Base-by-base conservation (phyloP, 2,797 vertebrate species). In the Alauda arvensis region DNA sequence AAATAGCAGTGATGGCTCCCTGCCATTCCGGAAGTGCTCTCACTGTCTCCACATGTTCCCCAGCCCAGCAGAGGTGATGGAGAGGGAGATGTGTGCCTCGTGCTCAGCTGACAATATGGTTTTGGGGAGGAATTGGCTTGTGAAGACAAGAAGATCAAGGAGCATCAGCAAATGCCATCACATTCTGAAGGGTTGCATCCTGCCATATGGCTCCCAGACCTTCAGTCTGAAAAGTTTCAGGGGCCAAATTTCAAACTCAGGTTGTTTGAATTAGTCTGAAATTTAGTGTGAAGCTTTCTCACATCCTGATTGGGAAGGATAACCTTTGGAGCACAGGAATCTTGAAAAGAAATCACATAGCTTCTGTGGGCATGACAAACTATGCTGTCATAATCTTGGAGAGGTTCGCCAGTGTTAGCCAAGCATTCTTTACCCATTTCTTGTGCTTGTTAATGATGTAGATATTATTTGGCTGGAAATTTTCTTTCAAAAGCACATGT, bases 151-250 rank as follows among this genome's bases (percentile, higher is more conserved):
- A 89, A 93, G 93, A 95, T 93, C 75, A 92, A 95, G 88, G 84
- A 90, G 39, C 49, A 61, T 75, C 51, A 84, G 71, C 76, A 85
- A 80, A 88, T 67, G 61, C 82, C 67, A 79, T 87, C 59, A 40
- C 69, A 84, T 93, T 91, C 91, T 86, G 82, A 90, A 74, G 48
- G 57, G 63, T 82, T 94, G 87, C 94, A 95, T 95, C 95, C 95
- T 95, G 95, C 87, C 95, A 94, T 95, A 90, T 95, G 95, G 95
- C 60, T 87, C 61, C 88, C 95, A 96, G 94, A 94, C 45, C 72
- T 71, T 68, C 6, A 12, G 57, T 65, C 87, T 90, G 85, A 85
- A 75, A 87, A 88, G 69, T 66, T 91, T 86, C 53, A 52, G 69
- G 39, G 71, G 63, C 79, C 88, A 90, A 86, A 77, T 90, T 84